Evolutionary conservation across 2,888 invertebrate genomes (phyloP), one percentile per base, ranked within the genome.

Genomic region (Hoplodrina ambigua): DNA sequence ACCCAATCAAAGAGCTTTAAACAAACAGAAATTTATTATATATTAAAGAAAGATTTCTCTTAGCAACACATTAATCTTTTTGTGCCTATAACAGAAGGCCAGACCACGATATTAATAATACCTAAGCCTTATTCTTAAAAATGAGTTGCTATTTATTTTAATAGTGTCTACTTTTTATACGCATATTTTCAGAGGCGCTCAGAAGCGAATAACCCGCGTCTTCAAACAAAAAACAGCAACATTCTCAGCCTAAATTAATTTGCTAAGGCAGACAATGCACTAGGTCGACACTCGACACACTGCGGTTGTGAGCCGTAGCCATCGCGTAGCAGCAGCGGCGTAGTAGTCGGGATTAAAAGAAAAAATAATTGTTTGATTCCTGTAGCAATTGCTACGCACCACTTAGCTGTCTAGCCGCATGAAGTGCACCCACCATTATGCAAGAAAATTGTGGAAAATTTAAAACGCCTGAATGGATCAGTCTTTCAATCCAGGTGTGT

Each of bases 211-310:
- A 57, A 73, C 70, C 57, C 61, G 44, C 58, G 64, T 58, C 66
- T 30, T 57, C 17, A 15, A 60, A 70, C 67, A 70, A 78, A 83
- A 79, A 72, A 72, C 58, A n/a, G 44, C 33, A 70, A 72, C 78
- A 79, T 83, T 72, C 78, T 80, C 37, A 37, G 75, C 59, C 73
- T 37, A 79, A 86, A 83, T 81, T 78, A 69, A 72, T 81, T 65
- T 56, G 65, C 55, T 65, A 81, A 78, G 60, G 77, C 65, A 77
- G 55, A 56, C 49, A 56, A 66, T 62, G 63, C 60, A 67, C 71
- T 67, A 30, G n/a, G 57, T 17, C 44, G 30, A 17, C 15, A 10
- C 41, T 41, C 19, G 10, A 59, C 17, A 59, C 17, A 54, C 50
- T 46, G 8, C 4, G 11, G 46, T 8, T 17, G 17, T 13, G 46